A percentile compares a stretch with the other conserved stretches of the same genome.
Evolutionary conservation across 1,140 invertebrate genomes (phyloP).

Genomic region (Ganaspis sp.): DNA sequence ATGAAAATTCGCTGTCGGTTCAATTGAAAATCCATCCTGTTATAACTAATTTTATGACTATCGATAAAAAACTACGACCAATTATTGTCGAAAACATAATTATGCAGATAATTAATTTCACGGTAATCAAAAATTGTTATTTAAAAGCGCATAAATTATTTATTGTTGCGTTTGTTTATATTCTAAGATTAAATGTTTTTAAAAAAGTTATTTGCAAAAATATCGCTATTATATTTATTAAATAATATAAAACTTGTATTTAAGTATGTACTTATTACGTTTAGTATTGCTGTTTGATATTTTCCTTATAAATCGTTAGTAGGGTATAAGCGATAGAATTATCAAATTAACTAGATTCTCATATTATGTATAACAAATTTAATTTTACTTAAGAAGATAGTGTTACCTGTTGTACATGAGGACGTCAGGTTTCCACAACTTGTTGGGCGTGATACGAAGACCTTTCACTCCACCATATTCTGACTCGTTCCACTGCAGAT

Average conservation of each 20-base stretch:
- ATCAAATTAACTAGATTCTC: neutral
- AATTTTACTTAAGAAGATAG: conserved; percentile 47
- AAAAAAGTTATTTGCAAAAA: neutral
- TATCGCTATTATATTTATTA: neutral
- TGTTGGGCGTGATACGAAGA: conserved; percentile 94
- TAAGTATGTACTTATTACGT: neutral
- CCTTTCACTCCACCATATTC: conserved; percentile 96
- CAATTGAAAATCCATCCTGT: neutral
- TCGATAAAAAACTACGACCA: neutral
- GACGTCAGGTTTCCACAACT: conserved; percentile 98
- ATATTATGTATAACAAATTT: neutral
- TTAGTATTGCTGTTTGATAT: neutral
- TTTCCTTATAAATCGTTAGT: neutral
- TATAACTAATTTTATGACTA: conserved; percentile 6
- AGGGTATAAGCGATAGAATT: neutral
- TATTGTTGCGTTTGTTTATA: neutral
- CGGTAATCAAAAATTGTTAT: neutral
- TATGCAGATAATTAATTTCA: neutral
- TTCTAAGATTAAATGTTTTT: neutral
- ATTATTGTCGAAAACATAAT: neutral
- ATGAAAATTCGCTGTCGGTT: neutral
- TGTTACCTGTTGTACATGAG: conserved; percentile 99
- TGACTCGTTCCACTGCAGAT: conserved; percentile 95
- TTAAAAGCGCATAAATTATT: conserved; percentile 2
- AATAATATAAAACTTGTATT: neutral